Evolutionary conservation across 2,797 vertebrate species (phyloP).

Genomic region (Helarctos malayanus): DNA sequence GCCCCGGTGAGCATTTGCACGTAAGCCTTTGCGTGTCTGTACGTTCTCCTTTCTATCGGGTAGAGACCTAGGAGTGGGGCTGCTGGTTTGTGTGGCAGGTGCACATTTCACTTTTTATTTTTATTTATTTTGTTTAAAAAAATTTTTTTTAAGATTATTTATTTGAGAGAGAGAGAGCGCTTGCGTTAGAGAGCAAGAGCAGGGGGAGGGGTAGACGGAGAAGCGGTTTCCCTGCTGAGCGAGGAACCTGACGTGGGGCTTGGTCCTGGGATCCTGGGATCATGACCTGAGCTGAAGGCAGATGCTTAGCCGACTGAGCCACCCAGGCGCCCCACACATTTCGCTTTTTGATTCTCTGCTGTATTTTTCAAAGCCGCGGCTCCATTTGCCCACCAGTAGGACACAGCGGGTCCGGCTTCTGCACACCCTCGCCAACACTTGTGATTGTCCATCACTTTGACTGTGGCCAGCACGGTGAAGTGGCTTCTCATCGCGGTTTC

Average conservation of each 20-base stretch:
- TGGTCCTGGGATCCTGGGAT: no score
- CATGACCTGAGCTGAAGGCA: no score
- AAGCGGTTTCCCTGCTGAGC: no score
- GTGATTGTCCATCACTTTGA: not conserved
- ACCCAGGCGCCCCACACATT: not conserved
- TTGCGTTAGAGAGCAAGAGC: no score
- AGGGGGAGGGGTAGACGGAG: no score
- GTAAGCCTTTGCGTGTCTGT: fast-evolving
- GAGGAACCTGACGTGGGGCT: no score
- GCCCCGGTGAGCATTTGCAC: not conserved
- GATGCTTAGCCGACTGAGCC: no score
- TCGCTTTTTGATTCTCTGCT: not conserved
- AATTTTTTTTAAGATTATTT: no score
- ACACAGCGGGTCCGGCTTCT: fast-evolving
- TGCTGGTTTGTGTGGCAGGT: not conserved
- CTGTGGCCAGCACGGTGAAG: not conserved
- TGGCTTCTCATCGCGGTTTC: not conserved
- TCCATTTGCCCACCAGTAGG: not conserved
- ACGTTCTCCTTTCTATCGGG: not conserved
- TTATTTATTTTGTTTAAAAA: not conserved
- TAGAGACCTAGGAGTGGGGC: no score
- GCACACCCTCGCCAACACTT: not conserved
- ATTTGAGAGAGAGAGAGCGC: no score
- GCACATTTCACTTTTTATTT: not conserved
- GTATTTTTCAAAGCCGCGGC: not conserved